A percentile compares a stretch with the other conserved stretches of the same genome.
Conservation (phyloP, 2,888 invertebrate species). For the Metalampra italica region DNA sequence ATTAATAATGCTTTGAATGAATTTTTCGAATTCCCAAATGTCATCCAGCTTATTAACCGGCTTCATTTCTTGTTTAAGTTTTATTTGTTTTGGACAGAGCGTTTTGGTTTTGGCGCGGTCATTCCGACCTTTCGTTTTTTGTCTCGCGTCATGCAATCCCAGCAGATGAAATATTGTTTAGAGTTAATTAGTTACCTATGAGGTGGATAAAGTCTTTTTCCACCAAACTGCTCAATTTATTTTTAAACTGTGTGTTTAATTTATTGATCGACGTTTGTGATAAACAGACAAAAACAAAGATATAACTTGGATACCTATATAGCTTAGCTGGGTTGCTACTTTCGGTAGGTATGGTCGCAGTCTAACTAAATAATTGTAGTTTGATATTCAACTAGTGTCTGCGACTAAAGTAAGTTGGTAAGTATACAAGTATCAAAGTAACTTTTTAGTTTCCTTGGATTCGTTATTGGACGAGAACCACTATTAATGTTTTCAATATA, state of each 20-base stretch:
- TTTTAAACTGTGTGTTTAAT: neutral
- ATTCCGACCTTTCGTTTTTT: slow-evolving; percentile 72
- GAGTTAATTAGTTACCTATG: slow-evolving; percentile 69
- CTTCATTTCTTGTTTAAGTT: slow-evolving; percentile 72
- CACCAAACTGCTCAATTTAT: neutral
- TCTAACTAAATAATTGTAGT: no score
- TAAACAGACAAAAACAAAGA: no score
- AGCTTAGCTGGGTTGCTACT: no score
- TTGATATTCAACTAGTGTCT: no score
- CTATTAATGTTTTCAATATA: slow-evolving; percentile 30
- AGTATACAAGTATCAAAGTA: no score
- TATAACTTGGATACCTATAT: no score
- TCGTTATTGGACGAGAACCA: neutral
- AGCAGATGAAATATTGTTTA: slow-evolving; percentile 72
- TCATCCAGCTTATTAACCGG: slow-evolving; percentile 78
- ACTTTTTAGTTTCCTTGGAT: neutral
- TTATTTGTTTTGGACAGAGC: slow-evolving; percentile 71
- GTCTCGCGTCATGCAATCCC: slow-evolving; percentile 67
- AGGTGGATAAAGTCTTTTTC: slow-evolving; percentile 36
- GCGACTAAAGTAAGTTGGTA: no score
- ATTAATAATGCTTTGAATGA: slow-evolving; percentile 73
- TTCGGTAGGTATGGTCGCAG: no score
- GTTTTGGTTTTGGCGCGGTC: slow-evolving; percentile 77
- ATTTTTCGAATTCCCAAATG: slow-evolving; percentile 77
- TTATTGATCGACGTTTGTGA: no score